Evolutionary conservation across 2,797 vertebrate species (phyloP).

Genomic region (Brotula barbata): DNA sequence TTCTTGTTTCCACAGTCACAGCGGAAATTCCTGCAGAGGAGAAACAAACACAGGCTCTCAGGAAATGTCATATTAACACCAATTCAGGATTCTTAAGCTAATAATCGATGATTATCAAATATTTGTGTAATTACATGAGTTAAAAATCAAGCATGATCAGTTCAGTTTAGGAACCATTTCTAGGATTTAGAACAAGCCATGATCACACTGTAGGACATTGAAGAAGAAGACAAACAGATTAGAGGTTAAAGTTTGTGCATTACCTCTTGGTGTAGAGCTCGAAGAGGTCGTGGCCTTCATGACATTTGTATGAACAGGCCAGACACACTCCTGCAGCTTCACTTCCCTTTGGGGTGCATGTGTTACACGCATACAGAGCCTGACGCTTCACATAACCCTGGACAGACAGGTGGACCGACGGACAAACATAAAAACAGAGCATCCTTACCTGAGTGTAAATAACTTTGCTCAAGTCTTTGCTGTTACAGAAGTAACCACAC

Average conservation of each 20-base stretch:
- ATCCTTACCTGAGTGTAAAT: too few species aligned
- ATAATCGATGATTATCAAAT: too few species aligned
- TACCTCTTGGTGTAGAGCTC: slow-evolving; percentile 98
- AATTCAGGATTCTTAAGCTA: too few species aligned
- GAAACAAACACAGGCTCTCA: slow-evolving; percentile 2
- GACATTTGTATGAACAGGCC: slow-evolving; percentile 96
- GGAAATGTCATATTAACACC: too few species aligned
- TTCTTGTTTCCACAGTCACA: slow-evolving; percentile 94
- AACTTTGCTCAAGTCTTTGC: too few species aligned
- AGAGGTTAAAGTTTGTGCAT: neutral
- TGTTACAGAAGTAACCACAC: too few species aligned
- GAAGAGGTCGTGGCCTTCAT: slow-evolving; percentile 92
- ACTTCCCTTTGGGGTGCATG: slow-evolving; percentile 86
- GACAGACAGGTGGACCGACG: neutral
- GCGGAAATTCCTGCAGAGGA: slow-evolving; percentile 75
- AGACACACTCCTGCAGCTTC: slow-evolving; percentile 92
- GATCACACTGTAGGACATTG: too few species aligned
- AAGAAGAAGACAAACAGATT: neutral
- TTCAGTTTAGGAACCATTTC: too few species aligned
- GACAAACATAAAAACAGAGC: neutral
- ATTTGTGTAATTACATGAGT: too few species aligned
- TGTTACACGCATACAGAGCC: slow-evolving; percentile 92
- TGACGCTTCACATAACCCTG: slow-evolving; percentile 94
- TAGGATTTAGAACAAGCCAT: too few species aligned
- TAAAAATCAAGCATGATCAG: too few species aligned